These are phyloP conservation scores for Arothron firmamentum DNA, from an alignment of 2,113 vertebrate species.

Conservation along the genomic window DNA sequence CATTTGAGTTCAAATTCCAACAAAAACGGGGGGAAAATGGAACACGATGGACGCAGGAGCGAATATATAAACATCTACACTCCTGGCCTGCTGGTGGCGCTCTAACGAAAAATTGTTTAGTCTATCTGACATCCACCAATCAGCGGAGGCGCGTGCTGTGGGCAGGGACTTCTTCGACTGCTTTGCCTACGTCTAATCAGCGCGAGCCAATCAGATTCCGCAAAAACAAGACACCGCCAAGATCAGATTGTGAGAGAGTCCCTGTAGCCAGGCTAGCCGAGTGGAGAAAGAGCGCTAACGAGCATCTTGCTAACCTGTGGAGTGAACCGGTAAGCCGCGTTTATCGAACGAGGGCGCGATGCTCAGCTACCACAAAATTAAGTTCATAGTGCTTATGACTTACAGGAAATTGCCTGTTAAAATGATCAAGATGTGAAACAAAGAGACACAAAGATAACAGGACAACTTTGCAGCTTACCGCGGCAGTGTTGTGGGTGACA, in stretches of 20 bases:
- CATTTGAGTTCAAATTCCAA: too few species aligned
- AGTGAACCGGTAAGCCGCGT: constrained; percentile 58
- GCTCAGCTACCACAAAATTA: neutral
- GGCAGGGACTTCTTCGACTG: constrained; percentile 40
- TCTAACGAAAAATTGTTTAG: neutral
- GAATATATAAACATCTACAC: neutral
- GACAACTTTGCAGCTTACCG: constrained; percentile 9
- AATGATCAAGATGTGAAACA: neutral
- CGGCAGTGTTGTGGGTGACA: constrained; percentile 44
- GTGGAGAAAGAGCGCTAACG: constrained; percentile 44
- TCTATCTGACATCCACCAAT: constrained; percentile 11
- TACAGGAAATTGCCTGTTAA: neutral
- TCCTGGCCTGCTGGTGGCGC: constrained; percentile 43
- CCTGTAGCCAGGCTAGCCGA: constrained; percentile 59
- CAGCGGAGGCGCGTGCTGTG: neutral
- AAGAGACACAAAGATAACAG: neutral
- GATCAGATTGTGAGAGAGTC: constrained; percentile 75
- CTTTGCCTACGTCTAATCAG: constrained; percentile 45
- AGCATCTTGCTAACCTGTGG: constrained; percentile 45
- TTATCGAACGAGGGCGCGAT: constrained; percentile 5
- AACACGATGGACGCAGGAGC: neutral
- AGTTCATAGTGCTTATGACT: neutral
- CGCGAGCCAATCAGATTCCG: constrained; percentile 65
- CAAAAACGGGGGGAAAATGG: neutral
- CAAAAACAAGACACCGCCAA: constrained; percentile 76